Evolutionary conservation across 2,113 vertebrate species (phyloP).

Genomic region (Lophotis ruficrista): DNA sequence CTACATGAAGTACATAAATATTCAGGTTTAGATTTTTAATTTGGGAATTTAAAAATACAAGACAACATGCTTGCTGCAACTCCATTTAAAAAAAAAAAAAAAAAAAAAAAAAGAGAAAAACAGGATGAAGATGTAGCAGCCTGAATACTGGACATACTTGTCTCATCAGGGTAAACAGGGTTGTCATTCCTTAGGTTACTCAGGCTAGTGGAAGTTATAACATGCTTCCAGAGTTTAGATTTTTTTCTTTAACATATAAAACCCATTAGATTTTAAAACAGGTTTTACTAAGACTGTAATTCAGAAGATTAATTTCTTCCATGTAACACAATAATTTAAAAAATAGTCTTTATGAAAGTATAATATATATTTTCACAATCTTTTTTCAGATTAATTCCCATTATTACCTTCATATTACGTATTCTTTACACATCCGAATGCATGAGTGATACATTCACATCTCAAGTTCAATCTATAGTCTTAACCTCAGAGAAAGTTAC

Average conservation of each 20-base stretch:
- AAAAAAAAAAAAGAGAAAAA: not conserved
- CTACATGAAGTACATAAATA: not conserved
- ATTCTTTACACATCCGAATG: not conserved
- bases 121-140: not conserved
- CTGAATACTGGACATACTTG: not conserved
- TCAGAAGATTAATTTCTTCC: not conserved
- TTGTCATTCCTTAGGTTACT: not conserved
- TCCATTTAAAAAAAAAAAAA: not conserved
- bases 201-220: not conserved
- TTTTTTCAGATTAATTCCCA: not conserved
- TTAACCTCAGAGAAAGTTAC: not conserved
- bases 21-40: not conserved
- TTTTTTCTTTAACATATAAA: not conserved
- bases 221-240: not conserved
- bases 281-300: not conserved
- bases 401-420: not conserved
- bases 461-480: not conserved
- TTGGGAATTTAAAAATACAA: not conserved
- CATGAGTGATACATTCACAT: not conserved
- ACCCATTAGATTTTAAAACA: not conserved
- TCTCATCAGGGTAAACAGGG: not conserved
- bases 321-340: not conserved
- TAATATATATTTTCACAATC: not conserved
- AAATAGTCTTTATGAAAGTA: not conserved
- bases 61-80: not conserved